phyloP scores from a whole-genome alignment of 2,113 vertebrate genomes.

The Sebastes fasciatus region DNA sequence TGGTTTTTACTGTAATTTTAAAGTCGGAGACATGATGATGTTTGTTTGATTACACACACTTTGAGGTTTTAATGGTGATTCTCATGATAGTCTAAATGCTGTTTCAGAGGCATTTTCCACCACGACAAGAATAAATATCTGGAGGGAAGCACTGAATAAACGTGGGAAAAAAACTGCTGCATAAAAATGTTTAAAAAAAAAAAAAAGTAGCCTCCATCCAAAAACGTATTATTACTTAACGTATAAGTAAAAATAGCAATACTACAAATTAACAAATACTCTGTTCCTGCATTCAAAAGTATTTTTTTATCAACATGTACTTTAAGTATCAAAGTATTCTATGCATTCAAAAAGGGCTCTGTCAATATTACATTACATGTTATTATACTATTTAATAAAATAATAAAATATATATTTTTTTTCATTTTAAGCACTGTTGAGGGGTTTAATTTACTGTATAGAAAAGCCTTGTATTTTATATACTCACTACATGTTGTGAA shows the following conservation, averaged over 20 bases:
- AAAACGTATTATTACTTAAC: not conserved
- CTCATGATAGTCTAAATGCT: not conserved
- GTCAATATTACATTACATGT: no score
- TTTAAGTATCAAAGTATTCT: not conserved
- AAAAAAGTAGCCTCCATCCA: not conserved
- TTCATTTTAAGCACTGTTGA: not conserved
- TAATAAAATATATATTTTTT: no score
- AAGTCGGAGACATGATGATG: not conserved
- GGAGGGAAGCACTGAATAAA: not conserved
- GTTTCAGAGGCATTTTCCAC: no score
- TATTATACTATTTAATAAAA: not conserved
- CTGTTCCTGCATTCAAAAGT: not conserved
- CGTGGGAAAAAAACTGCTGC: not conserved
- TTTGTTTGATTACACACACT: slow-evolving; percentile 18
- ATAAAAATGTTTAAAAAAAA: not conserved
- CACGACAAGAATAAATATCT: not conserved
- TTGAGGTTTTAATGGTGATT: slow-evolving; percentile 23
- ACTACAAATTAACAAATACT: not conserved
- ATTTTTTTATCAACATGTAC: not conserved
- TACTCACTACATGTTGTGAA: no score
- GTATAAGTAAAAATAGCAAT: not conserved
- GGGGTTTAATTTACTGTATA: not conserved
- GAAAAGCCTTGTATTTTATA: no score
- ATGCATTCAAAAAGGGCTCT: not conserved
- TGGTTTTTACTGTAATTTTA: slow-evolving; percentile 15